Percentiles rank a stretch among this genome's conserved stretches.
Conservation (phyloP, 2,113 vertebrate genomes). For the Recurvirostra avosetta region DNA sequence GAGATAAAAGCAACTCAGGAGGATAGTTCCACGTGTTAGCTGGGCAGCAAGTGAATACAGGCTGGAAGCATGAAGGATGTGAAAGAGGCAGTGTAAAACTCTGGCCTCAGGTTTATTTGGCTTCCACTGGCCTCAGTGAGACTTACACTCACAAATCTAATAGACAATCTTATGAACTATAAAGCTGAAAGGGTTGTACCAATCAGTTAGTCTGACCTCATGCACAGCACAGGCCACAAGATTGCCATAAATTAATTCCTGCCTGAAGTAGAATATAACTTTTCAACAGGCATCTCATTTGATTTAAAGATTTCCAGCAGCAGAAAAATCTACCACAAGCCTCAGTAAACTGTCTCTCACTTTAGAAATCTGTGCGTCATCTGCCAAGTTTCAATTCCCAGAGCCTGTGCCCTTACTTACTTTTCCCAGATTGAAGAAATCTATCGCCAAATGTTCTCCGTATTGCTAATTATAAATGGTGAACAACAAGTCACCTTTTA, state of each 20-base stretch:
- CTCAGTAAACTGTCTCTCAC: background rate
- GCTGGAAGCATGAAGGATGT: background rate
- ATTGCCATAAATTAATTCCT: background rate
- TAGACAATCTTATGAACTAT: background rate
- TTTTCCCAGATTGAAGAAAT: background rate
- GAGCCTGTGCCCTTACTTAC: background rate
- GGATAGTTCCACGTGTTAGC: background rate
- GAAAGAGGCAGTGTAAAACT: background rate
- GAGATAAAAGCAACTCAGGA: background rate
- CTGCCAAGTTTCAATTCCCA: background rate
- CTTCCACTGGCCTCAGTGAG: background rate
- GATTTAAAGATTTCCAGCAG: constrained; percentile 43
- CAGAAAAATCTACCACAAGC: constrained; percentile 6
- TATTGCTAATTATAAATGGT: background rate
- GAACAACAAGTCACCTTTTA: constrained; percentile 19
- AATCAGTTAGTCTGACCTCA: constrained; percentile 3
- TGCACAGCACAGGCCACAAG: background rate
- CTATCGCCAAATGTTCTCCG: background rate
- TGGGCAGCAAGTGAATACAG: background rate
- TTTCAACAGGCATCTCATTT: constrained; percentile 27
- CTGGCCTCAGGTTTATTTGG: background rate
- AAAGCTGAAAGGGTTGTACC: background rate
- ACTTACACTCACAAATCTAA: background rate
- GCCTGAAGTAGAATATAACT: background rate
- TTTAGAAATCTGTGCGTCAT: background rate